phyloP scores from a whole-genome alignment of 2,797 vertebrate genomes.

The Choloepus didactylus region DNA sequence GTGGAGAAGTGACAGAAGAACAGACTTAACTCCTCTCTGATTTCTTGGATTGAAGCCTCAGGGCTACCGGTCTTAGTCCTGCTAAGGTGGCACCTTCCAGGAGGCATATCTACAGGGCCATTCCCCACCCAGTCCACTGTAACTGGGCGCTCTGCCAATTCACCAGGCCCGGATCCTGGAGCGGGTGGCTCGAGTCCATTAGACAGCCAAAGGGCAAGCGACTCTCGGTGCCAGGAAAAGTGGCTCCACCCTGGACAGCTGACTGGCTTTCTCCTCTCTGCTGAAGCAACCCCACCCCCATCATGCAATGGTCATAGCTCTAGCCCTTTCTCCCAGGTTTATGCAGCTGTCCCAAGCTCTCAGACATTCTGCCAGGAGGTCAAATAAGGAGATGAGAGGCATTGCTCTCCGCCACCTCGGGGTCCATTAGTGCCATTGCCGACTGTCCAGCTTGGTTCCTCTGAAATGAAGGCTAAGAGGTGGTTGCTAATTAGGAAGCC shows the following conservation, averaged over 20 bases:
- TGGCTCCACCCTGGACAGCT: neutral
- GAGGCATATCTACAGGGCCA: neutral
- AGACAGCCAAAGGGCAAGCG: neutral
- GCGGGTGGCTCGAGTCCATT: neutral
- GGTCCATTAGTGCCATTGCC: neutral
- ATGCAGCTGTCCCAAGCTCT: neutral
- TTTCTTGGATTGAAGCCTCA: neutral
- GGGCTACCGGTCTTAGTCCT: neutral
- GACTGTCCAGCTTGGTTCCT: neutral
- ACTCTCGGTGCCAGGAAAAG: neutral
- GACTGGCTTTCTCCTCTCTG: neutral
- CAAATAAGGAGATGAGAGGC: neutral
- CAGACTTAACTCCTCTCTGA: neutral
- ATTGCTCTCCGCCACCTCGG: neutral
- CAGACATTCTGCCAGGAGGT: neutral
- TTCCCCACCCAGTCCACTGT: no score
- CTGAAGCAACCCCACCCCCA: neutral
- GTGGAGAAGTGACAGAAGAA: neutral
- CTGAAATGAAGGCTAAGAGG: neutral
- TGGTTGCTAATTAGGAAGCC: neutral
- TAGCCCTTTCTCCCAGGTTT: neutral
- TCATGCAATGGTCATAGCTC: neutral
- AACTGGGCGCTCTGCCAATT: neutral
- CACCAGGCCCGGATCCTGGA: fast-evolving
- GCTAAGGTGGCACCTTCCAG: neutral